Evolutionary conservation across 2,797 vertebrate species (phyloP).

Genomic region (Pyrocephalus nanus): DNA sequence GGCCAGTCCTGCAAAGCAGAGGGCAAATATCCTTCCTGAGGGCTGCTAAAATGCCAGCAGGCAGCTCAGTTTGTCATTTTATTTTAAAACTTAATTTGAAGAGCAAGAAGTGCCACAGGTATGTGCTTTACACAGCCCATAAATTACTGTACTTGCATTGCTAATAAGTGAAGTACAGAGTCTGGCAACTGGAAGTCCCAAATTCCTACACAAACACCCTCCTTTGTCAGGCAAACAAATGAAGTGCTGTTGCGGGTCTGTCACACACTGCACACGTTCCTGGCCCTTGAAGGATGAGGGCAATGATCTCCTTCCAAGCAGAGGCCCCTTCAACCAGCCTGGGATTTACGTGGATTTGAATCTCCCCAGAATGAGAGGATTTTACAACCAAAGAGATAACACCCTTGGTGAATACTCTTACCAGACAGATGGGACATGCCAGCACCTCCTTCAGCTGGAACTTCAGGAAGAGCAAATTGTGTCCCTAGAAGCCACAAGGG

Average conservation of each 20-base stretch:
- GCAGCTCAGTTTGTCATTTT: neutral
- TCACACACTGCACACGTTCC: fast-evolving
- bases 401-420: neutral
- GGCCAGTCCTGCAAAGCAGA: neutral
- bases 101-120: neutral
- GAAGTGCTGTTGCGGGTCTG: neutral
- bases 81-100: neutral
- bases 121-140: neutral
- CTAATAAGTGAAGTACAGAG: neutral
- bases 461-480: neutral
- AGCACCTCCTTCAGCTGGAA: neutral
- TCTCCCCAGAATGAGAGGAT: neutral
- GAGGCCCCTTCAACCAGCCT: neutral
- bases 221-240: neutral
- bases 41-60: neutral
- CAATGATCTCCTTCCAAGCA: neutral
- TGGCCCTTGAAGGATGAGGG: neutral
- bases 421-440: neutral
- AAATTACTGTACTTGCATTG: neutral
- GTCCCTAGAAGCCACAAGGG: neutral
- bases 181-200: neutral
- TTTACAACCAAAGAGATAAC: neutral
- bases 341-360: neutral
- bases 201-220: neutral
- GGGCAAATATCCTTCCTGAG: neutral